These are phyloP conservation scores for Belgica antarctica DNA, from an alignment of 2,888 invertebrate species.

Conservation along the genomic window DNA sequence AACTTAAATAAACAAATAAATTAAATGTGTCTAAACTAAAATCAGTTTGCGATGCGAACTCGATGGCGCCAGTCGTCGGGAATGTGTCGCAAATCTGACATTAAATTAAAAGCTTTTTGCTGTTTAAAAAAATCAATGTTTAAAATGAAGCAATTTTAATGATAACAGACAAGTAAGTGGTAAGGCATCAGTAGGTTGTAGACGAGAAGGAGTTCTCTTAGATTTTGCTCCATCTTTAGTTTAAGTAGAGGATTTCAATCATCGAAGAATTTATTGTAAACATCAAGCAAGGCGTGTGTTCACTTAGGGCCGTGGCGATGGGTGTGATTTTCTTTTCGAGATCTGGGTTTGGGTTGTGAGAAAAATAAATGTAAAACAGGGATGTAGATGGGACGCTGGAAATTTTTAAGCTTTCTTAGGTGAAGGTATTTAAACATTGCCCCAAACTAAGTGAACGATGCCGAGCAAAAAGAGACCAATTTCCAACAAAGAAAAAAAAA, in stretches of 20 bases:
- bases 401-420: too few species aligned
- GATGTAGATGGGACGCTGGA: too few species aligned
- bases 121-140: constrained; percentile 35
- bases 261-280: constrained; percentile 3
- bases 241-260: background rate
- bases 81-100: background rate
- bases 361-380: too few species aligned
- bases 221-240: background rate
- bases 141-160: constrained; percentile 30
- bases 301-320: too few species aligned
- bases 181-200: constrained; percentile 12
- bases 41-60: background rate
- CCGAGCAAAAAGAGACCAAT: constrained; percentile 10
- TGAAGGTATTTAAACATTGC: too few species aligned
- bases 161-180: constrained; percentile 1
- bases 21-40: constrained; percentile 16
- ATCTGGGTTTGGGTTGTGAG: too few species aligned
- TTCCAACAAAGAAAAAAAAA: background rate
- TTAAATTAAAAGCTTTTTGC: constrained; percentile 37
- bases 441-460: too few species aligned
- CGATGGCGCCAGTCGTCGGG: background rate
- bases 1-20: background rate
- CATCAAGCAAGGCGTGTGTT: too few species aligned
- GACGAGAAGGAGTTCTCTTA: background rate
- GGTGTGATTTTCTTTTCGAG: too few species aligned